Conservation (phyloP, 2,797 vertebrate genomes). For the Danio albolineatus region DNA sequence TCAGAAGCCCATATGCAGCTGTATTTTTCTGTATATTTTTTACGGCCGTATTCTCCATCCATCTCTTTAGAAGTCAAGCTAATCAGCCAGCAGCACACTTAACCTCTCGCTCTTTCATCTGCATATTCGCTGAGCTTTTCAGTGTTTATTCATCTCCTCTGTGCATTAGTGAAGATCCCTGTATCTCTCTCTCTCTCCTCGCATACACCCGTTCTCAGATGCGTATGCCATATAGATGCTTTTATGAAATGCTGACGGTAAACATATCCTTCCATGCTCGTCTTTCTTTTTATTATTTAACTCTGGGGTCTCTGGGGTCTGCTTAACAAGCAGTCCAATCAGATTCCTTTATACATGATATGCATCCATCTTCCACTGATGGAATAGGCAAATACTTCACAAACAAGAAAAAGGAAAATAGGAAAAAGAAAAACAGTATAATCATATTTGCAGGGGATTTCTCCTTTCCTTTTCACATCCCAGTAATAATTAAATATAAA, state of each 20-base stretch:
- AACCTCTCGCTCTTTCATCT: slow-evolving; percentile 43
- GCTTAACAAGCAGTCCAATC: slow-evolving; percentile 37
- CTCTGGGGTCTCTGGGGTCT: slow-evolving; percentile 32
- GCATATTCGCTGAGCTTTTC: slow-evolving; percentile 37
- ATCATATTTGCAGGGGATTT: too few relatives aligned
- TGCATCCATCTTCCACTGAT: slow-evolving; percentile 1
- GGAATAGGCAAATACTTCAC: too few relatives aligned
- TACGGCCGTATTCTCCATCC: slow-evolving; percentile 1
- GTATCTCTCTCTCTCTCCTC: slow-evolving; percentile 35
- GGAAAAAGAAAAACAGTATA: too few relatives aligned
- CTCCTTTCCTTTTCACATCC: too few relatives aligned
- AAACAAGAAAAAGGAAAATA: background rate
- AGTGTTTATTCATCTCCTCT: slow-evolving; percentile 35
- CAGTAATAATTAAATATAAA: too few relatives aligned
- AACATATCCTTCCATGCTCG: slow-evolving; percentile 51
- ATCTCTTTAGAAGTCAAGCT: slow-evolving; percentile 38
- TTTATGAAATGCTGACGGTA: slow-evolving; percentile 53
- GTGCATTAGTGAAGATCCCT: slow-evolving; percentile 34
- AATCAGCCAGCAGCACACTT: slow-evolving; percentile 38
- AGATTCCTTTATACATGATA: background rate
- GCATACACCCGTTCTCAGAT: slow-evolving; percentile 12
- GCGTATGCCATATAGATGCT: slow-evolving; percentile 47
- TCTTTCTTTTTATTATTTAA: slow-evolving; percentile 50
- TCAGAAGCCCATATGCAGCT: background rate
- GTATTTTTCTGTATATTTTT: background rate